These are phyloP conservation scores for Lobophora halterata DNA, from an alignment of 2,888 invertebrate genomes.

Conservation along the genomic window DNA sequence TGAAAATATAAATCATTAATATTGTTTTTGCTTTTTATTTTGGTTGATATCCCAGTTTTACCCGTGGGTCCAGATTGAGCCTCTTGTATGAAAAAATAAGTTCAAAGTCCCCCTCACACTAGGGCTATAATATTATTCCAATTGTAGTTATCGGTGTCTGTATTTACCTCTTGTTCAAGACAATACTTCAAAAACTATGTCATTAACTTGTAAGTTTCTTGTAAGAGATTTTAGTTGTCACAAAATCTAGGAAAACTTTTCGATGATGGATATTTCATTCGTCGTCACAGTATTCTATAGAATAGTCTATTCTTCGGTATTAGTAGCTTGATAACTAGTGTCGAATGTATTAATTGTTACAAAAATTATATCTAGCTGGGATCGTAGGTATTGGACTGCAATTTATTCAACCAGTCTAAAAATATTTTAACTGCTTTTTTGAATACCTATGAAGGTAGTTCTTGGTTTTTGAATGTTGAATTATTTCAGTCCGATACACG, in stretches of 20 bases:
- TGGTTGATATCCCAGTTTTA: slow-evolving; percentile 41
- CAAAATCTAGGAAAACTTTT: neutral
- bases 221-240: neutral
- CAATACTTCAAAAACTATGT: slow-evolving; percentile 52
- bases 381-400: slow-evolving; percentile 24
- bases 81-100: slow-evolving; percentile 37
- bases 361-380: slow-evolving; percentile 35
- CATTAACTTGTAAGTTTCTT: slow-evolving; percentile 1
- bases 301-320: slow-evolving; percentile 53
- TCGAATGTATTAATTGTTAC: slow-evolving; percentile 50
- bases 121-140: slow-evolving; percentile 19
- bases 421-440: neutral
- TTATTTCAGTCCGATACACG: slow-evolving; percentile 31
- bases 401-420: slow-evolving; percentile 8
- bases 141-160: slow-evolving; percentile 28
- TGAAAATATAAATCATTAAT: slow-evolving; percentile 73
- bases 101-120: slow-evolving; percentile 34
- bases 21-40: slow-evolving; percentile 57
- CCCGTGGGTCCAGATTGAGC: slow-evolving; percentile 54
- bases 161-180: slow-evolving; percentile 59
- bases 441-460: too few species aligned
- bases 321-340: too few species aligned
- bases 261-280: slow-evolving; percentile 2
- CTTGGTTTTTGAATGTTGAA: slow-evolving; percentile 22
- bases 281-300: slow-evolving; percentile 42